Conservation (phyloP, 2,797 vertebrate species). For the Acanthornis magna region DNA sequence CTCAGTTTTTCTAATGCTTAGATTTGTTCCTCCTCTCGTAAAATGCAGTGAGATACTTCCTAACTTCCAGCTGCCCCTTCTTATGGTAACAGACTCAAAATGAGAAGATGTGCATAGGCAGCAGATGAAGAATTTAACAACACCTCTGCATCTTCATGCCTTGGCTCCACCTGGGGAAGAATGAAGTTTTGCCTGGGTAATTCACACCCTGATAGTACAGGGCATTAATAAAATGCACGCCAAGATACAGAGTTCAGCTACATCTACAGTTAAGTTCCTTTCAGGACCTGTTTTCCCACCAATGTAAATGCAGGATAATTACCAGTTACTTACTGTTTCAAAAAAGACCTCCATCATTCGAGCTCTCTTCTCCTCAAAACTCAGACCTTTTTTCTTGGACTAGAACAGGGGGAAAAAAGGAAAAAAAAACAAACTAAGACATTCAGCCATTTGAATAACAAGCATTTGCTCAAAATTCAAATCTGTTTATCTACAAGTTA, state of each 20-base stretch:
- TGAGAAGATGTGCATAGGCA: neutral
- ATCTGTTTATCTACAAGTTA: neutral
- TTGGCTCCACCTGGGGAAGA: neutral
- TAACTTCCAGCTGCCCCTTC: neutral
- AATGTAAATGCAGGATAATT: neutral
- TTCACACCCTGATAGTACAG: neutral
- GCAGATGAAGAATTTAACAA: neutral
- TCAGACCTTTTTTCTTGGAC: constrained; percentile 97
- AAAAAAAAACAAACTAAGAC: neutral
- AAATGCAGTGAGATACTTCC: neutral
- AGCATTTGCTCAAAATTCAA: neutral
- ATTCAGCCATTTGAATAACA: neutral
- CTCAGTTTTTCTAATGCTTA: neutral
- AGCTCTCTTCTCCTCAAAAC: constrained; percentile 92
- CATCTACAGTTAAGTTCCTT: neutral
- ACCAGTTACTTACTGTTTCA: constrained; percentile 87
- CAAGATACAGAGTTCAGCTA: neutral
- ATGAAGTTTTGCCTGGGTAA: neutral
- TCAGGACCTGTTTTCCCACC: neutral
- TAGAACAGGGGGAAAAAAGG: constrained; percentile 53
- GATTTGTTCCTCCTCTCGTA: neutral
- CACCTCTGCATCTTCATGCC: neutral
- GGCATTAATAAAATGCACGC: neutral
- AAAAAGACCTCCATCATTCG: constrained; percentile 99
- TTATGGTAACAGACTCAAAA: neutral